Conservation (phyloP, 2,888 invertebrate species). For the Cabera pusaria region DNA sequence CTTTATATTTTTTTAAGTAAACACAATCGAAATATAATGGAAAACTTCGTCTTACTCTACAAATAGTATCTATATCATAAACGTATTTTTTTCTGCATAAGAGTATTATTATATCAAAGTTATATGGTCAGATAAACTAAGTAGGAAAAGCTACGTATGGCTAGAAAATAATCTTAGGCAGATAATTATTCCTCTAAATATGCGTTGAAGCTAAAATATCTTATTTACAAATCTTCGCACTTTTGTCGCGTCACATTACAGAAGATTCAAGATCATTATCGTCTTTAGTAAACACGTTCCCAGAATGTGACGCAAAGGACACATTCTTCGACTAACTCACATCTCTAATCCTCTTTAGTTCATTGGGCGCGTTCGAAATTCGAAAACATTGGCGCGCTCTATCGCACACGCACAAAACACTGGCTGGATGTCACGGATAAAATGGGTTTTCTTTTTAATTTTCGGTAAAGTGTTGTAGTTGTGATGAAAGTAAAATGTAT, state of each 20-base stretch:
- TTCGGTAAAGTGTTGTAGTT: constrained; percentile 28
- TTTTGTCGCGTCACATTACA: neutral
- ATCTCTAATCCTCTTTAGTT: constrained; percentile 16
- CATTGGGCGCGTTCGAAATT: constrained; percentile 39
- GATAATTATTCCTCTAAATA: no score
- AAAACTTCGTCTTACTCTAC: no score
- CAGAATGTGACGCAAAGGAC: constrained; percentile 32
- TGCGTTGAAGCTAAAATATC: no score
- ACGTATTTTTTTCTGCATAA: no score
- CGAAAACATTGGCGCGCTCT: constrained; percentile 46
- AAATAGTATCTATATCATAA: no score
- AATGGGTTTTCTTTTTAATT: constrained; percentile 36
- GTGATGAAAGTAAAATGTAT: constrained; percentile 9
- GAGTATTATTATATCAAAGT: no score
- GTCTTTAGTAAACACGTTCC: constrained; percentile 26
- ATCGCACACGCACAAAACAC: constrained; percentile 40
- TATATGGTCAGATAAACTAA: no score
- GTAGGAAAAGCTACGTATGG: no score
- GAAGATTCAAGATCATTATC: constrained; percentile 14
- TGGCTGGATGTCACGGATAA: constrained; percentile 28
- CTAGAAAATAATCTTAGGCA: no score
- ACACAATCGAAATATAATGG: no score
- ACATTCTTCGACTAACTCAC: constrained; percentile 5
- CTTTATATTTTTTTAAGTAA: no score
- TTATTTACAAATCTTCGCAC: no score